These are phyloP conservation scores for Philereme vetulata DNA, from an alignment of 2,888 invertebrate species.

Conservation along the genomic window DNA sequence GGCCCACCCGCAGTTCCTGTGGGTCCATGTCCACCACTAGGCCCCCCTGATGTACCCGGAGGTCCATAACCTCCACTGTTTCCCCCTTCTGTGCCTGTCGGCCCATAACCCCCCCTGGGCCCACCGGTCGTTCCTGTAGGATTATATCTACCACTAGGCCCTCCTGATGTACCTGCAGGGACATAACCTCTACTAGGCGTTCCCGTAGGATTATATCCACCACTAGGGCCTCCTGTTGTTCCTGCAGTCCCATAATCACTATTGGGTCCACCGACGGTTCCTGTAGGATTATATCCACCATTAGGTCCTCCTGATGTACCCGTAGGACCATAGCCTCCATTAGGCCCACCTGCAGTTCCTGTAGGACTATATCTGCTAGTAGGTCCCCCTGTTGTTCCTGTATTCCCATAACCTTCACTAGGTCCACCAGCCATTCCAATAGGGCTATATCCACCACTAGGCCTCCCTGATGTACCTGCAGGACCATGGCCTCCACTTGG, in stretches of 20 bases:
- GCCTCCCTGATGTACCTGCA: slow-evolving; percentile 2
- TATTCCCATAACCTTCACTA: neutral
- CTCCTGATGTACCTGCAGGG: slow-evolving; percentile 1
- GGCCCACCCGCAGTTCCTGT: slow-evolving; percentile 9
- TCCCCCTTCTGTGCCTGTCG: slow-evolving; percentile 8
- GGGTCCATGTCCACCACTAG: slow-evolving; percentile 22
- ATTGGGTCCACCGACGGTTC: slow-evolving; percentile 10
- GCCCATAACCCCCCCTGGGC: slow-evolving; percentile 1
- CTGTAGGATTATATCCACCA: slow-evolving; percentile 16
- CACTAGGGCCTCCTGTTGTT: slow-evolving; percentile 19
- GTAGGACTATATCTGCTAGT: slow-evolving; percentile 11
- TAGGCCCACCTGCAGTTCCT: slow-evolving; percentile 10
- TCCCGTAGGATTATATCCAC: slow-evolving; percentile 6
- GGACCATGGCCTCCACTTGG: slow-evolving; percentile 4
- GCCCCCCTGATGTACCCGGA: slow-evolving; percentile 1
- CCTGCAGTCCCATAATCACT: slow-evolving; percentile 22
- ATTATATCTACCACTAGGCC: slow-evolving; percentile 7
- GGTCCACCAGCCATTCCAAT: slow-evolving; percentile 8
- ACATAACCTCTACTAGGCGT: slow-evolving; percentile 17
- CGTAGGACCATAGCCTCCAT: slow-evolving; percentile 21
- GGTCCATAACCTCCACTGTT: slow-evolving; percentile 9
- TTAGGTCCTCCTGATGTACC: slow-evolving; percentile 8
- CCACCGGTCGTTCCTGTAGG: slow-evolving; percentile 4
- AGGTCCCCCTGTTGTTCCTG: slow-evolving; percentile 10
- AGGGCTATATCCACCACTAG: slow-evolving; percentile 1